phyloP scores from a whole-genome alignment of 2,888 invertebrate genomes.

The Tridacna gigas region DNA sequence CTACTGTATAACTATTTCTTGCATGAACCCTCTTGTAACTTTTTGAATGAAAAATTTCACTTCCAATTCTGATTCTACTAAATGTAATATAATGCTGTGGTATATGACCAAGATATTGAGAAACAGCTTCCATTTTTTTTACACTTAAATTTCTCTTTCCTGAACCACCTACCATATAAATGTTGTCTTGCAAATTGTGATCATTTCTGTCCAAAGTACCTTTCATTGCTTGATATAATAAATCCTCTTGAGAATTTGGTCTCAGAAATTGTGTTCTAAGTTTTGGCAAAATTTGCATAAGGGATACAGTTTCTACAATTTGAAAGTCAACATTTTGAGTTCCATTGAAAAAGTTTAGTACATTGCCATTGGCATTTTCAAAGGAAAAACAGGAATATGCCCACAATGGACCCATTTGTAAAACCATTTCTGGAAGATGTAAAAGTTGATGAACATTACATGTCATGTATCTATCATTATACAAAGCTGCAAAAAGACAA shows the following conservation, averaged over 20 bases:
- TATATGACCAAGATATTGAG: slow-evolving; percentile 23
- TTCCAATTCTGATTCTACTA: slow-evolving; percentile 32
- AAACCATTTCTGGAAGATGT: slow-evolving; percentile 52
- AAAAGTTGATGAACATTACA: slow-evolving; percentile 57
- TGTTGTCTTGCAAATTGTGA: neutral
- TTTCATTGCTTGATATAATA: slow-evolving; percentile 18
- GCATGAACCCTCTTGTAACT: slow-evolving; percentile 23
- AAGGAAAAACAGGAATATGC: slow-evolving; percentile 20
- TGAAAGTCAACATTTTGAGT: slow-evolving; percentile 22
- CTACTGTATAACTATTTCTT: slow-evolving; percentile 26
- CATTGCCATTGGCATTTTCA: slow-evolving; percentile 22
- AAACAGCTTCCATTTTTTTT: slow-evolving; percentile 19
- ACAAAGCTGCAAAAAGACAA: slow-evolving; percentile 45
- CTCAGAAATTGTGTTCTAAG: neutral
- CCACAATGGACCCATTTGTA: slow-evolving; percentile 59
- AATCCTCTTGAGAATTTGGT: neutral
- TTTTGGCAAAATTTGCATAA: slow-evolving; percentile 5
- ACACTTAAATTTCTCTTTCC: neutral
- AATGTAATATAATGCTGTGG: slow-evolving; percentile 15
- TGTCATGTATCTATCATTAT: slow-evolving; percentile 54
- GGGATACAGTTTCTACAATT: slow-evolving; percentile 12
- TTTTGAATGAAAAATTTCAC: slow-evolving; percentile 30
- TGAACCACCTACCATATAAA: slow-evolving; percentile 7
- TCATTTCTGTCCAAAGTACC: slow-evolving; percentile 8
- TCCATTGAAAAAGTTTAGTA: slow-evolving; percentile 11